A percentile compares a stretch with the other conserved stretches of the same genome.
Conservation (phyloP, 2,797 vertebrate species). For the Neopelma chrysocephalum region DNA sequence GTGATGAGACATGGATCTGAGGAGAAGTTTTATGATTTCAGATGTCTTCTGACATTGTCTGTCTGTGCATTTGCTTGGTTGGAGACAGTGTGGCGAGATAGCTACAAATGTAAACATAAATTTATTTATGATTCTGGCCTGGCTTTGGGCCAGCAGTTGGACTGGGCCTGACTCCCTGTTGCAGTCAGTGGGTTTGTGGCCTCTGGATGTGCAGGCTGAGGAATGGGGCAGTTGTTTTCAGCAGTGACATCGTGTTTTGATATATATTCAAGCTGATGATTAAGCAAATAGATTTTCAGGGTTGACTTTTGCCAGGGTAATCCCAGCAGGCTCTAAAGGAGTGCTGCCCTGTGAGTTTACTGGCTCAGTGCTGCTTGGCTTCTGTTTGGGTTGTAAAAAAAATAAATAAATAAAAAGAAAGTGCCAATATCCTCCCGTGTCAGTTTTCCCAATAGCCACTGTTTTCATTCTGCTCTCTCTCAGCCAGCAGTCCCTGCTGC, state of each 20-base stretch:
- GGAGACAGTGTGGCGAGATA: slow-evolving; percentile 2
- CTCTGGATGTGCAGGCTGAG: not conserved
- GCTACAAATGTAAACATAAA: not conserved
- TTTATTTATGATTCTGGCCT: slow-evolving; percentile 1
- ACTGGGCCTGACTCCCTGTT: not conserved
- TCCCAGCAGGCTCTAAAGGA: slow-evolving; percentile 11
- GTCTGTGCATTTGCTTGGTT: not conserved
- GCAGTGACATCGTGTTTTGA: not conserved
- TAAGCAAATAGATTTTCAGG: not conserved
- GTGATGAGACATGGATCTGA: not conserved
- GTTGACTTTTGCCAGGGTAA: slow-evolving; percentile 4
- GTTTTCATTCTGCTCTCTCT: slow-evolving; percentile 27
- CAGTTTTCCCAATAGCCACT: not conserved
- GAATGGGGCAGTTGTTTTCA: not conserved
- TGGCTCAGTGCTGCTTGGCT: not conserved
- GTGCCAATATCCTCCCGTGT: not conserved
- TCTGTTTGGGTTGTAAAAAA: not conserved
- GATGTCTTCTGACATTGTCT: not conserved
- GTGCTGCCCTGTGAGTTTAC: slow-evolving; percentile 1
- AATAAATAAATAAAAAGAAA: not conserved
- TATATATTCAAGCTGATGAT: not conserved
- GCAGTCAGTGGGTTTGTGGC: not conserved
- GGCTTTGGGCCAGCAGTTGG: not conserved
- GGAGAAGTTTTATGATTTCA: not conserved
- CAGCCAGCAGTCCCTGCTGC: slow-evolving; percentile 1